These are phyloP conservation scores for Gryllus longicercus DNA, from an alignment of 2,888 invertebrate species.

Conservation along the genomic window DNA sequence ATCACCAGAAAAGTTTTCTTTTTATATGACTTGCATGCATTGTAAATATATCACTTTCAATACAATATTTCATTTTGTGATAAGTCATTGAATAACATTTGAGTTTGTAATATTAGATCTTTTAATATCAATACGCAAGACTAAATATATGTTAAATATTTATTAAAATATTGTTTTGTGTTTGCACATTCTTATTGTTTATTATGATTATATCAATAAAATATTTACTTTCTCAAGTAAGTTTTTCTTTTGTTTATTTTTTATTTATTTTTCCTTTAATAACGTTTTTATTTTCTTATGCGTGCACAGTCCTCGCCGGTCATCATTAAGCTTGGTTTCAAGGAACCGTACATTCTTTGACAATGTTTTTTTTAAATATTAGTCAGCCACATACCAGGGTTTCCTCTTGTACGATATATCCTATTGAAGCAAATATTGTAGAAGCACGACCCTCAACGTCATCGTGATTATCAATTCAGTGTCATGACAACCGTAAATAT, in stretches of 20 bases:
- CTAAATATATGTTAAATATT: constrained; percentile 18
- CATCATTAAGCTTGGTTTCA: too few relatives aligned
- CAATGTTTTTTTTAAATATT: too few relatives aligned
- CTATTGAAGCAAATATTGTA: too few relatives aligned
- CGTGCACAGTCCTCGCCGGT: too few relatives aligned
- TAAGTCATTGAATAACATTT: background rate
- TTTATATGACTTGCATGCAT: background rate
- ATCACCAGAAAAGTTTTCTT: constrained; percentile 19
- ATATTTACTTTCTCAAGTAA: constrained; percentile 23
- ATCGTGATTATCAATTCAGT: too few relatives aligned
- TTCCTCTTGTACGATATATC: too few relatives aligned
- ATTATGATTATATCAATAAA: constrained; percentile 22
- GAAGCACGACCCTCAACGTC: too few relatives aligned
- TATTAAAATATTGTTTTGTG: constrained; percentile 24
- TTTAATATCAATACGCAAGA: constrained; percentile 4
- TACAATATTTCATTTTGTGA: background rate
- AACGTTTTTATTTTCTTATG: too few relatives aligned
- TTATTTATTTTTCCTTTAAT: constrained; percentile 11
- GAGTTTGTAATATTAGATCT: constrained; percentile 12
- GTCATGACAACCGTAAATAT: too few relatives aligned
- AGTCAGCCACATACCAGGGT: too few relatives aligned
- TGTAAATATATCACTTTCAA: background rate
- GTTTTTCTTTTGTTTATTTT: constrained; percentile 19
- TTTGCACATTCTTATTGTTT: constrained; percentile 24
- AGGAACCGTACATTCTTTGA: too few relatives aligned